phyloP scores from a whole-genome alignment of 2,113 vertebrate genomes.

The Rhegmatorhina hoffmannsi region DNA sequence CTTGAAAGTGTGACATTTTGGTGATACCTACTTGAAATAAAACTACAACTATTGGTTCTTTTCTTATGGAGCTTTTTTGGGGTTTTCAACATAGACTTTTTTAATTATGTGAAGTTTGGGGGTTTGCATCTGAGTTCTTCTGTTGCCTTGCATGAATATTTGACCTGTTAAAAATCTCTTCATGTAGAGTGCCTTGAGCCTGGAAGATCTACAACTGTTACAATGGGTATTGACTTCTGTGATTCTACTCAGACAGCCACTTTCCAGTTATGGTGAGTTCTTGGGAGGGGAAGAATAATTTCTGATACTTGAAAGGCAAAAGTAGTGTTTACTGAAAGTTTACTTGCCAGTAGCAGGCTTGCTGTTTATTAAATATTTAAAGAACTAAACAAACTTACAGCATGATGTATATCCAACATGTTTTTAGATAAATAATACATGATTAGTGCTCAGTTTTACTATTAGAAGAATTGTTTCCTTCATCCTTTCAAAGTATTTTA shows the following conservation, averaged over 20 bases:
- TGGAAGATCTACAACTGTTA: conserved; percentile 84
- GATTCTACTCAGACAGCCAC: conserved; percentile 94
- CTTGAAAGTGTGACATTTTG: not conserved
- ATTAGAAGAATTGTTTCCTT: not conserved
- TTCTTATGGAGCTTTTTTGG: not conserved
- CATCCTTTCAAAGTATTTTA: not conserved
- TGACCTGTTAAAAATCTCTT: conserved; percentile 67
- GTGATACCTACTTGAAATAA: not conserved
- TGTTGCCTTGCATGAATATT: not conserved
- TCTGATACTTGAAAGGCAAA: not conserved
- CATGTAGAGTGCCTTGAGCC: conserved; percentile 87
- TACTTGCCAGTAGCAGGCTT: not conserved
- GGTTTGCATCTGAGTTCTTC: not conserved
- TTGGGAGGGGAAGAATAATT: not conserved
- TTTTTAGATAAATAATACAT: not conserved
- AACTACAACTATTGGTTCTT: not conserved
- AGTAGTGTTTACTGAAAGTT: not conserved
- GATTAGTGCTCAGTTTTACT: not conserved
- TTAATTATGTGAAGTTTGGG: not conserved
- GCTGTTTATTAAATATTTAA: not conserved
- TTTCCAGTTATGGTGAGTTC: conserved; percentile 95
- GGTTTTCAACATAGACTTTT: not conserved
- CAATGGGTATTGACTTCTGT: conserved; percentile 94
- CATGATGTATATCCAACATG: not conserved
- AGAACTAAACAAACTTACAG: not conserved